Base-by-base conservation (phyloP, 92 coral and sea anemone genomes). In the Zoanthus sansibaricus region DNA sequence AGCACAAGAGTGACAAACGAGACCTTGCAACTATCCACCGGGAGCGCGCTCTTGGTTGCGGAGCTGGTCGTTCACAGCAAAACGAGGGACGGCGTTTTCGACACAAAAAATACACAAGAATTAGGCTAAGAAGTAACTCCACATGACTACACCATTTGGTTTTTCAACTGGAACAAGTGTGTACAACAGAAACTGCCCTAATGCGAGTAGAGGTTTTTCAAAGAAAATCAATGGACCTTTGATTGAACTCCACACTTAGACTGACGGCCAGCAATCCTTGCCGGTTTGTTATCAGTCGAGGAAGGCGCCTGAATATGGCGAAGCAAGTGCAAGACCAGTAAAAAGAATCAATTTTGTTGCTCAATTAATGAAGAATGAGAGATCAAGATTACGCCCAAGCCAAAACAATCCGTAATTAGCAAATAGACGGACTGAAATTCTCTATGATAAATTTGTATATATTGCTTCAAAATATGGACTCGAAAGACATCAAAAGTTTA, bases 11-110 rank as follows among this genome's bases (percentile, higher is more conserved):
- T 0, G 85, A 46, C 45, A 64, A 68, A 13, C 85, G 85, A 54
- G 85, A 80, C 13, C 59, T 80, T 14, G 85, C 85, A 12, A 64
- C 85, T 4, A 80, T 80, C 30, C 85, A 80, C 42, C 85, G 85
- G 6, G 85, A 80, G 49, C 85, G 85, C 20, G 85, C 85, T 7
- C 73, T 80, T 14, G 66, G 75, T 14, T 80, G 85, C 30, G 75
- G 75, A 7, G 75, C 85, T 18, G 61, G 37, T 4, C 13, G 45
- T 66, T 72, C 62, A 66, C 59, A 66, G 44, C 51, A 80, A 66
- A 64, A 68, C 18, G 85, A 80, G 14, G 85, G 85, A 4, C 30
- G 75, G 32, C 85, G 75, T 20, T 80, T 80, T 80, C 85, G 73
- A 21, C 75, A 80, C 75, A 80, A 80, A 72, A 80, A 80, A 47